phyloP scores from a whole-genome alignment of 2,113 vertebrate genomes.

The Potamarius usumacintae region DNA sequence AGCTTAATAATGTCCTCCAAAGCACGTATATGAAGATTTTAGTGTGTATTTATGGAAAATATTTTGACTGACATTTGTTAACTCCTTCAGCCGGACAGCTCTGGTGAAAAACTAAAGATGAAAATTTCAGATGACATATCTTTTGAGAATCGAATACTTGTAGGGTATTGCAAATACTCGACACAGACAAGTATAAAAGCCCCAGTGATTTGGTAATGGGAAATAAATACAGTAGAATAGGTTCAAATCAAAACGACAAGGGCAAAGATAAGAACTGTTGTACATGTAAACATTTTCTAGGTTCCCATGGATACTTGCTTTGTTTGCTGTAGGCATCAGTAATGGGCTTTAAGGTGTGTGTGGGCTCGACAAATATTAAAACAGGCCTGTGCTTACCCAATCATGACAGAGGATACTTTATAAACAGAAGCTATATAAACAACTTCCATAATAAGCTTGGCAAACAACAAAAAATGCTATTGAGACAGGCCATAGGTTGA shows the following conservation, averaged over 20 bases:
- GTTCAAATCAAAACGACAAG: conserved; percentile 6
- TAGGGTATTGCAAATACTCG: no score
- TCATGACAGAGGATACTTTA: conserved; percentile 22
- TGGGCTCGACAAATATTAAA: conserved; percentile 40
- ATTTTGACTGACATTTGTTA: background rate
- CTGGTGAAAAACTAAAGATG: background rate
- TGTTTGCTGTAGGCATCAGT: conserved; percentile 19
- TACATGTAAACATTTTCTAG: conserved; percentile 33
- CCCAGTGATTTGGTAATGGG: background rate
- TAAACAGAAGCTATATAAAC: conserved; percentile 8
- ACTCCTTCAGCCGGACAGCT: no score
- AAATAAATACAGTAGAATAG: conserved; percentile 3
- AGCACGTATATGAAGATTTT: background rate
- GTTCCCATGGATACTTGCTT: conserved; percentile 30
- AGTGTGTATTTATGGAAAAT: background rate
- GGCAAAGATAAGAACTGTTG: conserved; percentile 19
- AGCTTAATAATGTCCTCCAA: background rate
- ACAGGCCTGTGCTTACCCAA: background rate
- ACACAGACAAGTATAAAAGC: background rate
- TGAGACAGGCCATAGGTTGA: conserved; percentile 24
- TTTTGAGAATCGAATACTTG: background rate
- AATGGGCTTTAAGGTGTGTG: background rate
- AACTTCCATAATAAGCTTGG: background rate
- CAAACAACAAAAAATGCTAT: background rate
- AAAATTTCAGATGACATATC: background rate